Evolutionary conservation across 2,888 invertebrate species (phyloP).

Genomic region (Drosophila buzzatii): DNA sequence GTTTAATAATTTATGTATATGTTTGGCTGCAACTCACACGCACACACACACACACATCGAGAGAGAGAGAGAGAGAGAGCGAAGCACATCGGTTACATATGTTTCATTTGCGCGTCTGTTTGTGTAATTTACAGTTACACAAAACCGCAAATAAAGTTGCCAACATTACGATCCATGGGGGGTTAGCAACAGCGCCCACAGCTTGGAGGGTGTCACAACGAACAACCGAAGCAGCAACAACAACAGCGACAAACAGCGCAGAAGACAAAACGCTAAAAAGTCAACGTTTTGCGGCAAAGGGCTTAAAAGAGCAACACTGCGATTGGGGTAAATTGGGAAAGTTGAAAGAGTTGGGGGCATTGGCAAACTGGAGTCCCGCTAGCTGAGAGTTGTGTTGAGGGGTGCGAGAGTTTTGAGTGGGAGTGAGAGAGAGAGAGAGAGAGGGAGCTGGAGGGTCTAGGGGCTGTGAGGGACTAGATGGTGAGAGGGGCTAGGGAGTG

Average conservation of each 20-base stretch:
- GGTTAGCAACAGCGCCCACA: not conserved
- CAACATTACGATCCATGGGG: constrained; percentile 66
- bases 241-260: constrained; percentile 19
- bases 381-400: not conserved
- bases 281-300: constrained; percentile 59
- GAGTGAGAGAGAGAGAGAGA: too few relatives aligned
- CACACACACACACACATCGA: not conserved
- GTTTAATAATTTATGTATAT: constrained; percentile 74
- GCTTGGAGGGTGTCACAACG: constrained; percentile 6
- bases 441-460: too few relatives aligned
- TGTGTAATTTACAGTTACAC: constrained; percentile 76
- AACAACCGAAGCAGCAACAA: constrained; percentile 2
- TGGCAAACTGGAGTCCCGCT: not conserved
- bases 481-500: too few relatives aligned
- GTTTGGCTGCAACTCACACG: constrained; percentile 66
- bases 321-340: not conserved
- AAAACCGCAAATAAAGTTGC: constrained; percentile 79
- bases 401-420: not conserved
- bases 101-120: constrained; percentile 78
- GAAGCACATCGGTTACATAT: constrained; percentile 69
- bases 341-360: not conserved
- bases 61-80: too few relatives aligned
- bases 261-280: constrained; percentile 77
- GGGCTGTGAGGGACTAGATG: too few relatives aligned
- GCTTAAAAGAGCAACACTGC: constrained; percentile 33